These are phyloP conservation scores for Lithobates pipiens DNA, from an alignment of 2,797 vertebrate genomes.

Conservation along the genomic window DNA sequence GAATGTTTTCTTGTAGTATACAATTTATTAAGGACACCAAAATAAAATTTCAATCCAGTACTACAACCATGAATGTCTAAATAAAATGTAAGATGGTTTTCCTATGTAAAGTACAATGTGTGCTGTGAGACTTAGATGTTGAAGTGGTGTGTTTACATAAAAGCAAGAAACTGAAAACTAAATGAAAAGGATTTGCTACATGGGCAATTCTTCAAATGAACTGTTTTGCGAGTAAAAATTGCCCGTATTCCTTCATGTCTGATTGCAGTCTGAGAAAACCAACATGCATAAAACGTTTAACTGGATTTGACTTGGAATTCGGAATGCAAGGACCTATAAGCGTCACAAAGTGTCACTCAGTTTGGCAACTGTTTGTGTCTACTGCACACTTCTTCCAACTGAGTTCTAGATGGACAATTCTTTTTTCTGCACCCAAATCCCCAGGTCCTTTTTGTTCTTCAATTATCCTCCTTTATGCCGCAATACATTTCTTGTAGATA, in stretches of 20 bases:
- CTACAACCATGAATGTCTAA: neutral
- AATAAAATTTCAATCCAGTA: neutral
- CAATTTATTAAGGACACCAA: conserved; percentile 15
- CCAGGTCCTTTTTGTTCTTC: neutral
- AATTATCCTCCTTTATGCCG: neutral
- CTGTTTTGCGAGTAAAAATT: neutral
- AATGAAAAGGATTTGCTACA: conserved; percentile 6
- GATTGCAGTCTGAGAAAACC: neutral
- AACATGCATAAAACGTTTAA: neutral
- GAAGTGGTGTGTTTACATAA: conserved; percentile 1
- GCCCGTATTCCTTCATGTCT: neutral
- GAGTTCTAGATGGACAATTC: neutral
- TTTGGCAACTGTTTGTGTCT: neutral
- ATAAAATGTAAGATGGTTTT: neutral
- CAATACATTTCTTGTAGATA: neutral
- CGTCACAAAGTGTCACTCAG: neutral
- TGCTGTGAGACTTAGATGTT: neutral
- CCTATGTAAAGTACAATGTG: neutral
- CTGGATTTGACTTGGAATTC: neutral
- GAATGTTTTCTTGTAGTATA: neutral
- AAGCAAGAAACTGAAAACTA: neutral
- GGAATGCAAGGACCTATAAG: neutral
- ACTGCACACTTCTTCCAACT: neutral
- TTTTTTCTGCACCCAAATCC: too few species aligned
- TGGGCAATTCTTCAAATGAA: neutral